Base-by-base conservation (phyloP, 1,140 invertebrate species). In the Capitella teleta region DNA sequence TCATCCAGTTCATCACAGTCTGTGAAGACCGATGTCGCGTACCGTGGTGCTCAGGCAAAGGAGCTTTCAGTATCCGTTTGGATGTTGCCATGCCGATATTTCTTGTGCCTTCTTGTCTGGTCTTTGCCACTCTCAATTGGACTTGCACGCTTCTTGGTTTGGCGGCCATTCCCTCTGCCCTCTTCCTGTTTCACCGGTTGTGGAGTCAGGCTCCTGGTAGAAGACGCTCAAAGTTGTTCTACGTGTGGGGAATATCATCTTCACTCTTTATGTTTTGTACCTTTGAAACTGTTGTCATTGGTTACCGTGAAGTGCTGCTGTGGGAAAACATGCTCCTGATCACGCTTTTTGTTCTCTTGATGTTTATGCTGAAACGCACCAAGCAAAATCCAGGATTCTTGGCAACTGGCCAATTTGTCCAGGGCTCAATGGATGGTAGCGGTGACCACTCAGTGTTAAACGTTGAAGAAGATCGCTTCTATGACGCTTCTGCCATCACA, bases 281-380 rank as follows among this genome's bases (percentile, higher is more conserved):
- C 1, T 66, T 62, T 46, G 26, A 59, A 30, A 26, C 47, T 16
- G 59, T 60, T 42, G 59, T 65, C 16, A 52, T 65, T n/a, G 46
- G 53, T 2, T 67, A 60, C 42, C 59, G 64, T 2, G 61, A 68
- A 36, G 55, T 65, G 8, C 50, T 66, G 14, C 54, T 66, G 23
- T 66, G 62, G 63, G 64, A 68, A 43, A 60, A 57, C 30, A 40
- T 68, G 21, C 32, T 66, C 1, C 40, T 61, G 24, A 53, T 59
- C 25, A 57, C 63, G 12, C 49, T 56, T 8, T 54, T 59, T 23
- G 32, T 57, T n/a, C 5, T 57, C n/a, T n/a, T n/a, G n/a, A n/a
- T n/a, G n/a, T n/a, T n/a, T n/a, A n/a, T n/a, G n/a, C n/a, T n/a
- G n/a, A n/a, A n/a, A n/a, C n/a, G n/a, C n/a, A n/a, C n/a, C n/a